Percentiles rank a stretch among this genome's conserved stretches.
phyloP scores from a whole-genome alignment of 2,888 invertebrate species.

The Athetis lepigone region DNA sequence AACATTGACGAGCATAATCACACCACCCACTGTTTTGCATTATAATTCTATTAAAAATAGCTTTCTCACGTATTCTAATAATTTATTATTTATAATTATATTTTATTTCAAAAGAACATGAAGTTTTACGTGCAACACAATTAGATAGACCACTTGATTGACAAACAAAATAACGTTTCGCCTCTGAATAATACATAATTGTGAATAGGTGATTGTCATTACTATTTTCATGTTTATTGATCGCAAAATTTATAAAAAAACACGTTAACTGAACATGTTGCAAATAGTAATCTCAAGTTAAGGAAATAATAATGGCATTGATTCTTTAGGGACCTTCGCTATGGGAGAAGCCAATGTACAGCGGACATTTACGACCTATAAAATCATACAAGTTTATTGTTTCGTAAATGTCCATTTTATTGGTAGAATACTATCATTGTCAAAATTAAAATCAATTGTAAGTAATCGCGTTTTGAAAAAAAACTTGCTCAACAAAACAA shows the following conservation, averaged over 20 bases:
- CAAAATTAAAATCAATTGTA: conserved; percentile 24
- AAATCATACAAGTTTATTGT: conserved; percentile 34
- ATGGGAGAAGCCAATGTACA: background rate
- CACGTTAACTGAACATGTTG: conserved; percentile 5
- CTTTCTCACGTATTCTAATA: conserved; percentile 14
- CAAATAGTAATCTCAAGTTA: conserved; percentile 15
- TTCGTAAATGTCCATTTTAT: conserved; percentile 27
- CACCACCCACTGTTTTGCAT: background rate
- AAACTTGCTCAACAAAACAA: conserved; percentile 15
- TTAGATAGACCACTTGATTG: conserved; percentile 3
- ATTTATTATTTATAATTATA: conserved; percentile 12
- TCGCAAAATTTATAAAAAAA: conserved; percentile 5
- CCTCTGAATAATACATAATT: conserved; percentile 18
- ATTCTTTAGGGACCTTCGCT: conserved; percentile 6
- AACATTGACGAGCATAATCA: conserved; percentile 24
- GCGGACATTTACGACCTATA: conserved; percentile 36
- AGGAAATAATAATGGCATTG: conserved; percentile 1
- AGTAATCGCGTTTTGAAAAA: conserved; percentile 21
- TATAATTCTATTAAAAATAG: background rate
- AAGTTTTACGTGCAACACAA: conserved; percentile 10
- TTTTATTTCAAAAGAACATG: background rate
- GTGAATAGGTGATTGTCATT: conserved; percentile 12
- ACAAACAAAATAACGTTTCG: background rate
- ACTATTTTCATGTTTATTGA: conserved; percentile 8
- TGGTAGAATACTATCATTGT: conserved; percentile 36